A percentile compares a stretch with the other conserved stretches of the same genome.
Conservation (phyloP, 2,888 invertebrate species). For the Lasioglossum calceatum region DNA sequence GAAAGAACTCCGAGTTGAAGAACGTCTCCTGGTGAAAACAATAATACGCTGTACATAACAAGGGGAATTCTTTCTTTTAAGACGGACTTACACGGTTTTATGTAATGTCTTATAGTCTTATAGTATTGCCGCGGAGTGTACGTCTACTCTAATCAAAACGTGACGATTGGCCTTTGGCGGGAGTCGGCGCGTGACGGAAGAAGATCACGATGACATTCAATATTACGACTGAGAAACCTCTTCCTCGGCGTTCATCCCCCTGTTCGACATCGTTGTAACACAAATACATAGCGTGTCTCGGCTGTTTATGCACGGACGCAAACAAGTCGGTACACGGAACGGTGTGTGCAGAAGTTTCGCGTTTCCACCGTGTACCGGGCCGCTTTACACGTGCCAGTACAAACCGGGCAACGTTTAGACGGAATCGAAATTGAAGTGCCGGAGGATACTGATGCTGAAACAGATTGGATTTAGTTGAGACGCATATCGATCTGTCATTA, state of each 20-base stretch:
- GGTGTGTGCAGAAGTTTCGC: conserved; percentile 44
- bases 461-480: conserved; percentile 65
- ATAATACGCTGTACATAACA: no score
- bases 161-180: neutral
- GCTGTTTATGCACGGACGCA: conserved; percentile 61
- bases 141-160: neutral
- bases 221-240: neutral
- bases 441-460: conserved; percentile 57
- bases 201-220: neutral
- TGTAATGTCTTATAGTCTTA: no score
- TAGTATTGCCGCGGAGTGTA: no score
- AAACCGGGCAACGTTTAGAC: conserved; percentile 65
- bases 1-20: no score
- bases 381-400: conserved; percentile 65
- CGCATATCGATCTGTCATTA: conserved; percentile 53
- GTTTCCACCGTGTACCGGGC: conserved; percentile 39
- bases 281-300: conserved; percentile 8
- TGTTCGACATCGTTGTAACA: conserved; percentile 11
- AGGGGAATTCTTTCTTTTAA: no score
- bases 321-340: conserved; percentile 51
- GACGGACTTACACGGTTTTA: no score
- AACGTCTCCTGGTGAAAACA: no score
- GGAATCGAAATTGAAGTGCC: conserved; percentile 67
- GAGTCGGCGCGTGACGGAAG: neutral
- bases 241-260: neutral